Percentiles rank a stretch among this genome's conserved stretches.
Conservation (phyloP, 1,140 invertebrate genomes). For the Vanessa tameamea region DNA sequence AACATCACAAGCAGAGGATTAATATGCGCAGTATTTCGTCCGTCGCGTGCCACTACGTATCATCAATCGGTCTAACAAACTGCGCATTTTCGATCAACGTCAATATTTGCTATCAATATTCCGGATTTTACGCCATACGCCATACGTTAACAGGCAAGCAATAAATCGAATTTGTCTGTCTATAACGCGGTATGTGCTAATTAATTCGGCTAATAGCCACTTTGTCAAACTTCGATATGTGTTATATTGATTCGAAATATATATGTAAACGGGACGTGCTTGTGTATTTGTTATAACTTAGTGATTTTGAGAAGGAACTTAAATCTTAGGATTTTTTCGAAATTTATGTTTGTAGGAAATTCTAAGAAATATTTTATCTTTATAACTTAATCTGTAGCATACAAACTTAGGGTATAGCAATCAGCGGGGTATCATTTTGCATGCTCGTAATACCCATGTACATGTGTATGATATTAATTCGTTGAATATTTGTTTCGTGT, state of each 20-base stretch:
- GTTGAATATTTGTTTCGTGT: too few species aligned
- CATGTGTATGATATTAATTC: too few species aligned
- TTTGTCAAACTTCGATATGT: neutral
- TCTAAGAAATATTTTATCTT: too few species aligned
- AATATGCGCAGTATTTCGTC: conserved; percentile 8
- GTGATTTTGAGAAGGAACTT: too few species aligned
- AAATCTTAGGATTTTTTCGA: too few species aligned
- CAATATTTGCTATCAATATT: conserved; percentile 22
- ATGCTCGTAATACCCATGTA: too few species aligned
- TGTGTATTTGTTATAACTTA: too few species aligned
- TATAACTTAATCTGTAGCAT: too few species aligned
- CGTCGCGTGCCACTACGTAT: conserved; percentile 5
- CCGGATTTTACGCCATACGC: conserved; percentile 22
- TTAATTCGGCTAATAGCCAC: neutral
- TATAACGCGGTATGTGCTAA: neutral
- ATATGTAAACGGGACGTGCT: too few species aligned
- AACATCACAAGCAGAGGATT: conserved; percentile 1
- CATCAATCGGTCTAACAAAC: conserved; percentile 12
- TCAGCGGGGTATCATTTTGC: too few species aligned
- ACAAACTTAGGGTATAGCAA: too few species aligned
- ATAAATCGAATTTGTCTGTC: neutral
- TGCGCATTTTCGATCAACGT: conserved; percentile 27
- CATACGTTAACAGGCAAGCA: conserved; percentile 5
- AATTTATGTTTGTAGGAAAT: too few species aligned
- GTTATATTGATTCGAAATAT: neutral